Evolutionary conservation across 1,140 invertebrate genomes (phyloP).

Genomic region (Ptiloglossa arizonensis): DNA sequence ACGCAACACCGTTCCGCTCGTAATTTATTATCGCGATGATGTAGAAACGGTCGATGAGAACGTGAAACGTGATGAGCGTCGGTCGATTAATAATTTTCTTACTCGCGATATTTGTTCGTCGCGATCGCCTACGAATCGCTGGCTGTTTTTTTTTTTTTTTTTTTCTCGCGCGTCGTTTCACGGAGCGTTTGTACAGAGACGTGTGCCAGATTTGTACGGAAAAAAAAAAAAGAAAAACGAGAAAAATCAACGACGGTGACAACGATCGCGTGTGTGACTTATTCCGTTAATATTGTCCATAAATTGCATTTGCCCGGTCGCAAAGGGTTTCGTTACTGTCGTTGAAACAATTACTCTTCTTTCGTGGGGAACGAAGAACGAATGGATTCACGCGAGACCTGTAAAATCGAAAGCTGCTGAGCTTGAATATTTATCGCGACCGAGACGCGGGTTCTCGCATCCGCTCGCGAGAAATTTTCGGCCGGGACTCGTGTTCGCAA

Average conservation of each 20-base stretch:
- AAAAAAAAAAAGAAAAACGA: too few species aligned
- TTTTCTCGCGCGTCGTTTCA: not conserved
- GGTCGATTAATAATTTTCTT: not conserved
- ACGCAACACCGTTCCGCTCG: not conserved
- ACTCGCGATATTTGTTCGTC: not conserved
- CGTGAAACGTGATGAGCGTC: not conserved
- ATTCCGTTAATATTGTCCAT: constrained; percentile 38
- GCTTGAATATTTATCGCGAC: not conserved
- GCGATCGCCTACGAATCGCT: too few species aligned
- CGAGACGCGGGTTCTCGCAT: too few species aligned
- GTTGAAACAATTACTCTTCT: not conserved
- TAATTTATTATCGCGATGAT: constrained; percentile 2
- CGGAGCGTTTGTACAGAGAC: not conserved
- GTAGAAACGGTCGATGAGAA: not conserved
- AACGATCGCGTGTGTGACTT: constrained; percentile 22
- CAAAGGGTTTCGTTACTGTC: not conserved
- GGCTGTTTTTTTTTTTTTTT: too few species aligned
- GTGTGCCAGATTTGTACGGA: not conserved
- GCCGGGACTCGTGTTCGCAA: too few species aligned
- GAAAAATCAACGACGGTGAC: not conserved
- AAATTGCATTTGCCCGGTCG: too few species aligned
- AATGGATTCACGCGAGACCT: constrained; percentile 5
- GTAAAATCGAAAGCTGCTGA: not conserved
- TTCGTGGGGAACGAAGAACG: not conserved
- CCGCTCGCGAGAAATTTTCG: too few species aligned